phyloP scores from a whole-genome alignment of 2,888 invertebrate species.

The Theodoxus fluviatilis region DNA sequence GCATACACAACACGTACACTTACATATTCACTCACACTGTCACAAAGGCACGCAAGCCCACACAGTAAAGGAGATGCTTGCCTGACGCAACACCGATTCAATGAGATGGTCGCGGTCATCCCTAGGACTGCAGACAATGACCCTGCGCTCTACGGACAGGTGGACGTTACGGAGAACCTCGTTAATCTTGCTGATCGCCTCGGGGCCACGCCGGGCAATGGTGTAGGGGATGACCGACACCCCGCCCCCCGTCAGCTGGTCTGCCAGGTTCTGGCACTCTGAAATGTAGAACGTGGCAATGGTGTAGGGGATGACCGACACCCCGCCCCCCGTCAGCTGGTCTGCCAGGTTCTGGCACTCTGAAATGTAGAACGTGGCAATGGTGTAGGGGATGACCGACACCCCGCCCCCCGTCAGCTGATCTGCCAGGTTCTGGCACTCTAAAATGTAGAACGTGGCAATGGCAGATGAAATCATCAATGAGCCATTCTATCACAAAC shows the following conservation, averaged over 20 bases:
- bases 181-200: slow-evolving; percentile 34
- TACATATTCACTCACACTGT: slow-evolving; percentile 4
- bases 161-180: slow-evolving; percentile 46
- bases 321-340: slow-evolving; percentile 47
- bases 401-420: slow-evolving; percentile 50
- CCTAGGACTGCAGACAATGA: slow-evolving; percentile 54
- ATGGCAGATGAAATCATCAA: neutral
- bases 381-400: slow-evolving; percentile 51
- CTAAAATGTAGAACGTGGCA: slow-evolving; percentile 33
- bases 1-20: slow-evolving; percentile 1
- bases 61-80: slow-evolving; percentile 20
- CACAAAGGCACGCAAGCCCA: neutral
- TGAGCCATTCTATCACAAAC: no score
- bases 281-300: slow-evolving; percentile 22
- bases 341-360: slow-evolving; percentile 50
- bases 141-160: slow-evolving; percentile 40
- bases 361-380: slow-evolving; percentile 34
- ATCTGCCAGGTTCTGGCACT: slow-evolving; percentile 47
- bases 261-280: slow-evolving; percentile 52
- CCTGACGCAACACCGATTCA: slow-evolving; percentile 43
- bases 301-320: slow-evolving; percentile 52
- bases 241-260: slow-evolving; percentile 47
- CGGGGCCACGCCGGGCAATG: slow-evolving; percentile 33
- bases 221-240: slow-evolving; percentile 53
- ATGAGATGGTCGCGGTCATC: slow-evolving; percentile 48